Conservation (phyloP, 1,140 invertebrate genomes). For the Scaptodrosophila lebanonensis region DNA sequence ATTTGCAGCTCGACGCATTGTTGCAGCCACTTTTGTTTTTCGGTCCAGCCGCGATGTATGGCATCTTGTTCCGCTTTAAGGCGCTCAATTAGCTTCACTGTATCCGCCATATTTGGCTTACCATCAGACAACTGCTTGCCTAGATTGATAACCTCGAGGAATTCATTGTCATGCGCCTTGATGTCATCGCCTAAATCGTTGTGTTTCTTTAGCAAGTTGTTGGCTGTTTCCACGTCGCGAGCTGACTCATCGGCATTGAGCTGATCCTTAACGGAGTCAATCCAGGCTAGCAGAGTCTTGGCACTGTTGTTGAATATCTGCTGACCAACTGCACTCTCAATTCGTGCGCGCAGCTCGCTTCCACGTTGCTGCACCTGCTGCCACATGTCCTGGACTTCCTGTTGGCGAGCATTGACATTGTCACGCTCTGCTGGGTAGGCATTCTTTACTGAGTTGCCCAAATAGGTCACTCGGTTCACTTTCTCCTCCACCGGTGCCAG, state of each 20-base stretch:
- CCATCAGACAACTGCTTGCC: constrained; percentile 85
- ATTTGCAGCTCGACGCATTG: constrained; percentile 92
- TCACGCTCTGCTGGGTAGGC: constrained; percentile 93
- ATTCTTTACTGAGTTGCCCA: constrained; percentile 91
- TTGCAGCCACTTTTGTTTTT: constrained; percentile 89
- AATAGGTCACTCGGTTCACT: constrained; percentile 87
- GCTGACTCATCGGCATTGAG: constrained; percentile 90
- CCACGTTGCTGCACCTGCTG: constrained; percentile 91
- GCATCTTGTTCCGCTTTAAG: constrained; percentile 87
- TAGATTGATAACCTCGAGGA: constrained; percentile 86
- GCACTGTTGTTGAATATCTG: constrained; percentile 94
- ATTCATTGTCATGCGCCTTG: constrained; percentile 85
- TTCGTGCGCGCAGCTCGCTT: constrained; percentile 84
- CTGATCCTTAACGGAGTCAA: constrained; percentile 85
- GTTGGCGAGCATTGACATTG: constrained; percentile 90
- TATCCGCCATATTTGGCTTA: constrained; percentile 84
- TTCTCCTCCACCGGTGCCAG: constrained; percentile 93
- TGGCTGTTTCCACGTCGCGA: constrained; percentile 92
- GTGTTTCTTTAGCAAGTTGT: constrained; percentile 93
- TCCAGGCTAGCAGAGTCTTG: constrained; percentile 89
- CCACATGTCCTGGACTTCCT: constrained; percentile 93
- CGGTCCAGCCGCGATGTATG: constrained; percentile 86
- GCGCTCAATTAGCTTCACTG: constrained; percentile 85
- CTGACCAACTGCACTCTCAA: constrained; percentile 95
- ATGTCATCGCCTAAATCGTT: constrained; percentile 95